phyloP scores from a whole-genome alignment of 2,888 invertebrate genomes.

The Nemapogon koenigi region DNA sequence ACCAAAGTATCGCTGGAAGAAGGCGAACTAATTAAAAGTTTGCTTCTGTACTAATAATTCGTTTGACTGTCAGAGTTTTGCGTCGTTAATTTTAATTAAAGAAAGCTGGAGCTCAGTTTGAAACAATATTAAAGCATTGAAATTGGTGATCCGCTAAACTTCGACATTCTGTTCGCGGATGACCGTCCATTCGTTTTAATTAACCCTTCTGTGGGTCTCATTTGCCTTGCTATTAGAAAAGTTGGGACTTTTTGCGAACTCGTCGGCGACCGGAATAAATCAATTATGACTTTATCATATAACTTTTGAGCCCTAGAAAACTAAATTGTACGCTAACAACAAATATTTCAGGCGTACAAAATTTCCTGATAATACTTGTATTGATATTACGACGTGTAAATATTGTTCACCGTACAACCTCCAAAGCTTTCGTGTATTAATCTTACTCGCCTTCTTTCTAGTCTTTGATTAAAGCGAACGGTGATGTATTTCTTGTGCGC shows the following conservation, averaged over 20 bases:
- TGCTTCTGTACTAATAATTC: slow-evolving; percentile 62
- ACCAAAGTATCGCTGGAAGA: slow-evolving; percentile 55
- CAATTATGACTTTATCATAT: slow-evolving; percentile 35
- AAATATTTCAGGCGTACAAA: too few relatives aligned
- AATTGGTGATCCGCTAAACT: slow-evolving; percentile 63
- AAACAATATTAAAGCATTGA: slow-evolving; percentile 63
- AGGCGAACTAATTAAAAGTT: slow-evolving; percentile 63
- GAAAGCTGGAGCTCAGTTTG: slow-evolving; percentile 57
- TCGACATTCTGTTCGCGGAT: slow-evolving; percentile 48
- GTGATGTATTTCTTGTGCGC: slow-evolving; percentile 60
- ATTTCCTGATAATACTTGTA: too few relatives aligned
- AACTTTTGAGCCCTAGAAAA: slow-evolving; percentile 20
- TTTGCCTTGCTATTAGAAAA: slow-evolving; percentile 39
- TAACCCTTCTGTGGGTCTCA: slow-evolving; percentile 50
- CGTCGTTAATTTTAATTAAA: slow-evolving; percentile 66
- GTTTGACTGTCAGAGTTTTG: slow-evolving; percentile 63
- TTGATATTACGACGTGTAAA: too few relatives aligned
- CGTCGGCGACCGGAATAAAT: slow-evolving; percentile 33
- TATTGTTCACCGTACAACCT: too few relatives aligned
- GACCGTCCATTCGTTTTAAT: slow-evolving; percentile 61
- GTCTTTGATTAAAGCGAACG: slow-evolving; percentile 55
- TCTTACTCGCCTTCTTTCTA: slow-evolving; percentile 45
- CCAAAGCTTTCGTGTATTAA: too few relatives aligned
- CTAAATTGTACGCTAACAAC: too few relatives aligned
- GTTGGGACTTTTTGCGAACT: slow-evolving; percentile 32